Evolutionary conservation across 2,888 invertebrate genomes (phyloP), one percentile per base, ranked within the genome.

Genomic region (Portevinia maculata): DNA sequence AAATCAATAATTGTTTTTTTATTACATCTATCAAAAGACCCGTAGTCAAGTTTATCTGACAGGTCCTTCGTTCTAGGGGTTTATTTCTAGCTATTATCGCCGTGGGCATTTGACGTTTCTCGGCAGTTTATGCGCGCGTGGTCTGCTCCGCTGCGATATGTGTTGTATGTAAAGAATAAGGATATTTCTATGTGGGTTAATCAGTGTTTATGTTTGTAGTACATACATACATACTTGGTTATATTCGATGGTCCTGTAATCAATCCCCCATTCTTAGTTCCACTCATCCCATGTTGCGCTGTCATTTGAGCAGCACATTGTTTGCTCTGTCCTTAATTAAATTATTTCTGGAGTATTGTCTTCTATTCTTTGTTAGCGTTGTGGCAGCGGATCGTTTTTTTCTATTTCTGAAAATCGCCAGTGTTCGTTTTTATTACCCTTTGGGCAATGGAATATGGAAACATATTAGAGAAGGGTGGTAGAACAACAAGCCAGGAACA

Each of bases 321-420:
- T 71, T 60, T 71, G 44, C 34, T 52, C 62, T 71, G 71, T 71
- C 9, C 71, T 71, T 71, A 71, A 71, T 71, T 71, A 71, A 71
- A 62, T 71, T 62, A 52, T 62, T 53, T 62, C 60, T 44, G n/a
- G 52, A 71, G 50, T 32, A 59, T 59, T 59, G 59, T 71, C 24
- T 53, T 53, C 53, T 50, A 17, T 46, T 50, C 57, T 37, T 9
- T 39, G 59, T 32, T 50, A 30, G 19, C 39, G 39, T 70, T 30
- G 32, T 39, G 69, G 50, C 50, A 37, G 7, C 13, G 21, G 28
- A 32, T 67, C 53, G 30, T 21, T 17, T 32, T 65, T 46, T 53
- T 46, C 7, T 48, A 13, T 59, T 59, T 50, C 37, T 48, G 15
- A 69, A 57, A 17, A 57, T n/a, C 57, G 19, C 28, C 28, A 57